These are phyloP conservation scores for Dicyrtoma fusca DNA, from an alignment of 2,888 invertebrate species.

Conservation along the genomic window DNA sequence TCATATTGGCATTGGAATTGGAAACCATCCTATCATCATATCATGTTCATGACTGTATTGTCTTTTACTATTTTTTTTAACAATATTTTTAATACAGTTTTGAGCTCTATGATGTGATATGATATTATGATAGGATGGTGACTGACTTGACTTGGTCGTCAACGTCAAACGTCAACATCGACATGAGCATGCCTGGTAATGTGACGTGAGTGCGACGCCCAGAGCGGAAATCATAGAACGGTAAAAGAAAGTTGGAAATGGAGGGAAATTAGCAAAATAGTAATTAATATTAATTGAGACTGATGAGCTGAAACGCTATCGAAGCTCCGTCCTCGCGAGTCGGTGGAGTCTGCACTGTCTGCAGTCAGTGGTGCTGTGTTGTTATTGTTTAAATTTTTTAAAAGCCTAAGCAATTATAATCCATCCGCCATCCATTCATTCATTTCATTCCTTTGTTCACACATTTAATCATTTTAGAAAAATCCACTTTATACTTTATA, in stretches of 20 bases:
- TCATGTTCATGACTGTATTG: no score
- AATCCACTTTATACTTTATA: neutral
- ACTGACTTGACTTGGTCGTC: no score
- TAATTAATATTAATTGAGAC: slow-evolving; percentile 36
- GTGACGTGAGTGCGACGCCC: neutral
- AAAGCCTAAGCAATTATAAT: neutral
- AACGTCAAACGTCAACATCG: no score
- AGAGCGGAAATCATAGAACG: slow-evolving; percentile 21
- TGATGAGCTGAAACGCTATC: neutral
- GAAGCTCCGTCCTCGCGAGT: neutral
- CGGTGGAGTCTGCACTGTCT: no score
- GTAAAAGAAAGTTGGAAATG: slow-evolving; percentile 16
- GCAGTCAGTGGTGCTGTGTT: neutral
- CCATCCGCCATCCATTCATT: neutral
- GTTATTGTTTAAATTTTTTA: neutral
- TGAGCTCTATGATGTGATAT: no score
- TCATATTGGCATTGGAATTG: no score
- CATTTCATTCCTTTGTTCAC: no score
- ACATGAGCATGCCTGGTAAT: no score
- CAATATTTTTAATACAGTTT: no score
- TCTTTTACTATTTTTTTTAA: no score
- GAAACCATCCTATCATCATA: neutral
- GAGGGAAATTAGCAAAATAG: slow-evolving; percentile 21
- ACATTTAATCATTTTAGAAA: neutral
- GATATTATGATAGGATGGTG: no score